A percentile compares a stretch with the other conserved stretches of the same genome.
phyloP scores from a whole-genome alignment of 2,797 vertebrate genomes.

The Acomys russatus region DNA sequence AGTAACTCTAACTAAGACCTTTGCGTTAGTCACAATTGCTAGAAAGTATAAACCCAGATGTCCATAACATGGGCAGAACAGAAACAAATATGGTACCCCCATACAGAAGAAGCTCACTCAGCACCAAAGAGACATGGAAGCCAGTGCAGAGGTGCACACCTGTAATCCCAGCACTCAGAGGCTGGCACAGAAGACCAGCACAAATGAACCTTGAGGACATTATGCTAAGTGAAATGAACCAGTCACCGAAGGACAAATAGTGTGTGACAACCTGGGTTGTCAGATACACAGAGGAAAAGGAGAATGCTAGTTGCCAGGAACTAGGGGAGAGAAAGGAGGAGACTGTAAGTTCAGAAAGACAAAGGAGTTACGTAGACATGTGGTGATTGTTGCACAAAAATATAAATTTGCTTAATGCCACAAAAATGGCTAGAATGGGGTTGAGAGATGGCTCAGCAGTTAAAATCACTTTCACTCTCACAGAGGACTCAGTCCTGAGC shows the following conservation, averaged over 20 bases:
- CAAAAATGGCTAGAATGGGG: neutral
- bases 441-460: neutral
- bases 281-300: neutral
- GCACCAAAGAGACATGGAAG: constrained; percentile 27
- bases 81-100: neutral
- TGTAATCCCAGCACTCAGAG: neutral
- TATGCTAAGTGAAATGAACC: neutral
- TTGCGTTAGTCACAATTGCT: neutral
- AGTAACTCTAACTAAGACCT: neutral
- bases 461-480: neutral
- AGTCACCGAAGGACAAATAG: neutral
- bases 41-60: constrained; percentile 1
- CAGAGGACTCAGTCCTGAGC: neutral
- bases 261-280: neutral
- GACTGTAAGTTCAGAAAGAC: neutral
- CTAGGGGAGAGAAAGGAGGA: neutral
- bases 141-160: neutral
- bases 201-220: neutral
- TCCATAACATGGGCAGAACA: neutral
- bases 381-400: neutral
- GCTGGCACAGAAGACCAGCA: neutral
- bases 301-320: neutral
- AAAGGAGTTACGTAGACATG: neutral
- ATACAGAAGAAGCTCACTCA: neutral
- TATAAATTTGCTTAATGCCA: neutral